Conservation (phyloP, 2,888 invertebrate genomes). For the Mythimna vitellina region DNA sequence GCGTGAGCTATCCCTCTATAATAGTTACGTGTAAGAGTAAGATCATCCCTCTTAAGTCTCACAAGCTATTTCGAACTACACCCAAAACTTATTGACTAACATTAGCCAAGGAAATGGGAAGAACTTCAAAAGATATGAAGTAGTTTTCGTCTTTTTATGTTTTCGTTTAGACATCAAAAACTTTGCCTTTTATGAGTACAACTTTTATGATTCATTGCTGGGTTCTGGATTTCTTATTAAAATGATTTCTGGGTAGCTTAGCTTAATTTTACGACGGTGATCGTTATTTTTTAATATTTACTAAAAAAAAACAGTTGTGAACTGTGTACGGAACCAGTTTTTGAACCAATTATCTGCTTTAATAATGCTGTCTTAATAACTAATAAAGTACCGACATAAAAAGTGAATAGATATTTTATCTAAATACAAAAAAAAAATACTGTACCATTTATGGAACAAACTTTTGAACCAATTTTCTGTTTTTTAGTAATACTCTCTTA, state of each 20-base stretch:
- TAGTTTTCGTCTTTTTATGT: slow-evolving; percentile 25
- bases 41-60: slow-evolving; percentile 56
- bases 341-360: neutral
- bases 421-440: too few relatives aligned
- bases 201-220: slow-evolving; percentile 48
- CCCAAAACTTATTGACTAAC: slow-evolving; percentile 57
- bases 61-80: slow-evolving; percentile 52
- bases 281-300: neutral
- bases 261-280: neutral
- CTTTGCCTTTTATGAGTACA: slow-evolving; percentile 47
- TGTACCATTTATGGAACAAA: neutral
- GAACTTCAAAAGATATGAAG: slow-evolving; percentile 36
- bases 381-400: slow-evolving; percentile 24
- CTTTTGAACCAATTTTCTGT: neutral
- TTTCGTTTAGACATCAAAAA: slow-evolving; percentile 35
- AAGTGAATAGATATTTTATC: slow-evolving; percentile 6
- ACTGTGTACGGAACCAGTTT: neutral
- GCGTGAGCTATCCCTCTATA: slow-evolving; percentile 72
- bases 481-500: slow-evolving; percentile 1
- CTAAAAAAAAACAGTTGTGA: neutral
- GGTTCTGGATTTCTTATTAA: slow-evolving; percentile 9
- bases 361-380: slow-evolving; percentile 8
- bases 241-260: slow-evolving; percentile 1
- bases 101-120: slow-evolving; percentile 26
- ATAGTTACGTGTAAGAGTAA: slow-evolving; percentile 66